Base-by-base conservation (phyloP, 1,140 invertebrate genomes). In the Aporrectodea caliginosa region DNA sequence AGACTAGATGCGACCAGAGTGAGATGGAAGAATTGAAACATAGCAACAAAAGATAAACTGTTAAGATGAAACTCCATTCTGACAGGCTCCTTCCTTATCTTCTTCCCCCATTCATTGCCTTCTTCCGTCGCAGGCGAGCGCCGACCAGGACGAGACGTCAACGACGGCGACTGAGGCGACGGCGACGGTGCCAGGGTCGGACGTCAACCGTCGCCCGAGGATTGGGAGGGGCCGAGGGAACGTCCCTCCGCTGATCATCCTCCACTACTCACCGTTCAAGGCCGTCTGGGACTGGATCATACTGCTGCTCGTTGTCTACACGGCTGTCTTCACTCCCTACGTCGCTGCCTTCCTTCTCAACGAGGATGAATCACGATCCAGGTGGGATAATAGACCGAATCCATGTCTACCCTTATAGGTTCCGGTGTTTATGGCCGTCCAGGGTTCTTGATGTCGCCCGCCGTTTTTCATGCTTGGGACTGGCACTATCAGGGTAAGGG, bases 261-360 rank as follows among this genome's bases (percentile, higher is more conserved):
- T 99, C 74, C 97, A 99, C 90, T 98, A 99, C 90, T 97, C 95
- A 82, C 97, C 96, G 80, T 99, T 99, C 90, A 99, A 99, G 90
- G 97, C 96, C 79, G 95, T 96, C 83, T 99, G 97, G 97, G 97
- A 99, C 90, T 98, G 97, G 97, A 92, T 99, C 85, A 97, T 98
- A 83, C 91, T 98, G 69, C 90, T 98, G 80, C 91, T 99, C 78
- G 97, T 99, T 81, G 94, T 99, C 89, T 99, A 99, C 89, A 99
- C 98, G 77, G 97, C 97, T 80, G 98, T 99, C 88, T 97, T 98
- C 89, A 99, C 97, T 81, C 98, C 98, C 1, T 99, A 99, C 89
- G 95, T 97, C 29, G 97, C 97, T 77, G 97, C 97, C 82, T 99
- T 99, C 90, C 91, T 98, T 83, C 92, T 99, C 80, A 95, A 95